Conservation (phyloP, 2,113 vertebrate genomes). For the Lanius collurio region DNA sequence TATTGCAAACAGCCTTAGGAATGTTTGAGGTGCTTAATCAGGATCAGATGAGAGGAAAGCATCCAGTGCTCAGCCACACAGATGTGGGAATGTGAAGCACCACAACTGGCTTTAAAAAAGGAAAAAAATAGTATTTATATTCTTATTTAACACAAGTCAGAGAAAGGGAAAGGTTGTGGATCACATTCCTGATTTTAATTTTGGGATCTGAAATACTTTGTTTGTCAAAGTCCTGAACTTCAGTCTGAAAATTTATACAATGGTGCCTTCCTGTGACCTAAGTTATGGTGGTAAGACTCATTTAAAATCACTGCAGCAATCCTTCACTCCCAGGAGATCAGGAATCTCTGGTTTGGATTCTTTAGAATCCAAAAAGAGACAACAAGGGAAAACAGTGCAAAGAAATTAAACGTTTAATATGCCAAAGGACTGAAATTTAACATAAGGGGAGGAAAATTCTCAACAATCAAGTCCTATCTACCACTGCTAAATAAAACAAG, state of each 20-base stretch:
- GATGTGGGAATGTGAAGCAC: not conserved
- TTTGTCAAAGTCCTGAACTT: not conserved
- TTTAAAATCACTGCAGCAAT: not conserved
- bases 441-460: not conserved
- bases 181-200: not conserved
- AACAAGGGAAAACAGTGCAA: not conserved
- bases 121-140: not conserved
- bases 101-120: not conserved
- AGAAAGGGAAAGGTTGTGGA: not conserved
- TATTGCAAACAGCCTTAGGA: conserved; percentile 1
- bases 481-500: not conserved
- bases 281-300: not conserved
- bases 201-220: not conserved
- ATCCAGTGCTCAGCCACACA: not conserved
- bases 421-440: not conserved
- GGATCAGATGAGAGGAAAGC: conserved; percentile 10
- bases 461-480: not conserved
- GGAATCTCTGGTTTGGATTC: not conserved
- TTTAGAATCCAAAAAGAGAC: not conserved
- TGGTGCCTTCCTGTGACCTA: not conserved
- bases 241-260: not conserved
- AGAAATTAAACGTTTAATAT: not conserved
- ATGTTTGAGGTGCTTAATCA: not conserved
- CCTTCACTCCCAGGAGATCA: not conserved
- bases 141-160: not conserved